Evolutionary conservation across 2,797 vertebrate species (phyloP).

Genomic region (Myoxocephalus aenaeus): DNA sequence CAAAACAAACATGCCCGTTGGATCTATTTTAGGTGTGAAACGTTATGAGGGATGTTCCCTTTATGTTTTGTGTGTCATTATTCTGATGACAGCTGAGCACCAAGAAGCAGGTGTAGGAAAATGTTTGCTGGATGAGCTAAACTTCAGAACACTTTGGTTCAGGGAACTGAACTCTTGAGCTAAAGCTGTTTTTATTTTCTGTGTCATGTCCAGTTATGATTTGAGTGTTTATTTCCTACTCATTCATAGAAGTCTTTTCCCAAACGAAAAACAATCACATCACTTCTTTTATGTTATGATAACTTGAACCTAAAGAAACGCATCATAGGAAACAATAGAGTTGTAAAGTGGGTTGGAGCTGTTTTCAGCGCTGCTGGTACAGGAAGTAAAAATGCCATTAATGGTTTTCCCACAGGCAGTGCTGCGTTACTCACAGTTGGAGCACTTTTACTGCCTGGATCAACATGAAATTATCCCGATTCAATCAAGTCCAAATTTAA

Average conservation of each 20-base stretch:
- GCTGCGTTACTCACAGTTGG: not conserved
- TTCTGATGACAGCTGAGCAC: constrained; percentile 70
- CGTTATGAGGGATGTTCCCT: constrained; percentile 52
- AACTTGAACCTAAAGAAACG: constrained; percentile 62
- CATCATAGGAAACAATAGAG: constrained; percentile 62
- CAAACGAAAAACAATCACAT: constrained; percentile 41
- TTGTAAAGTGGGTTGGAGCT: constrained; percentile 34
- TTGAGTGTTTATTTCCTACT: constrained; percentile 54
- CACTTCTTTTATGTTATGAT: constrained; percentile 34
- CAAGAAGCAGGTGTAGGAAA: constrained; percentile 64
- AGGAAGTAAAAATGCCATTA: constrained; percentile 14
- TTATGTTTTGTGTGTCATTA: constrained; percentile 64
- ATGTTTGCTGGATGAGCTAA: constrained; percentile 70
- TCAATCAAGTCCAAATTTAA: not conserved
- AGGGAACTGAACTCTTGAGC: constrained; percentile 43
- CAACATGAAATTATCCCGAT: not conserved
- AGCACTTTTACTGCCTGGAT: not conserved
- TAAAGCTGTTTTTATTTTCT: constrained; percentile 54
- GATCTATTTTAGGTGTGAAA: constrained; percentile 70
- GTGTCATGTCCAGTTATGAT: constrained; percentile 54
- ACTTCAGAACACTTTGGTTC: constrained; percentile 53
- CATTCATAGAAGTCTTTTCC: constrained; percentile 51
- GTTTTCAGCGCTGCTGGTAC: constrained; percentile 12
- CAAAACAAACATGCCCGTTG: constrained; percentile 71
- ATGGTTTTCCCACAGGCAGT: not conserved